Percentiles rank a stretch among this genome's conserved stretches.
Conservation (phyloP, 2,113 vertebrate genomes). For the Gnathonemus longibarbis region DNA sequence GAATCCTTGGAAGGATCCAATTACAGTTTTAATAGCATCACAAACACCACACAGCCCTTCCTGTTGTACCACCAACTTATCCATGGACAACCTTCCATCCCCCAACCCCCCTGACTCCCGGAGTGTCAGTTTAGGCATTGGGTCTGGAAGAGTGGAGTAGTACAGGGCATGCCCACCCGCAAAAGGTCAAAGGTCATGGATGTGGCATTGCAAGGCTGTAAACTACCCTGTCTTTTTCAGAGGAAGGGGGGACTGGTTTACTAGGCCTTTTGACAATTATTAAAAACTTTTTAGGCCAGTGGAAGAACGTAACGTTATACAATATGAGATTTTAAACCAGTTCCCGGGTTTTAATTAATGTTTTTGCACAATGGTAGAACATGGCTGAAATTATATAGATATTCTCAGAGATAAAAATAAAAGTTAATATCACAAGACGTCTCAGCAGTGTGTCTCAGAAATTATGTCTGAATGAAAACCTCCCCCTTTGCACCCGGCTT, state of each 20-base stretch:
- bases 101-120: slow-evolving; percentile 23
- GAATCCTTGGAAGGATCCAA: slow-evolving; percentile 47
- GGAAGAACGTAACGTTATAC: background rate
- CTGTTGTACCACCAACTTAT: slow-evolving; percentile 26
- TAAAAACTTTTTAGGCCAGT: background rate
- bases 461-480: background rate
- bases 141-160: slow-evolving; percentile 2
- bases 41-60: slow-evolving; percentile 23
- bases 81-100: background rate
- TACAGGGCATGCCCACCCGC: slow-evolving; percentile 12
- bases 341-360: background rate
- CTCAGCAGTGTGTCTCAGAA: background rate
- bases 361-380: background rate
- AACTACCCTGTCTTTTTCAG: background rate
- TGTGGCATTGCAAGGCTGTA: slow-evolving; percentile 4
- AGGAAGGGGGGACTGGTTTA: background rate
- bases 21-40: slow-evolving; percentile 57
- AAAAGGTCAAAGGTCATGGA: slow-evolving; percentile 36
- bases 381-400: background rate
- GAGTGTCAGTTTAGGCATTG: background rate
- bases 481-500: background rate
- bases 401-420: background rate
- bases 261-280: background rate
- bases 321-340: background rate
- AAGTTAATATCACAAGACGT: background rate